A percentile compares a stretch with the other conserved stretches of the same genome.
Evolutionary conservation across 2,113 vertebrate genomes (phyloP).

Genomic region (Holacanthus passer): DNA sequence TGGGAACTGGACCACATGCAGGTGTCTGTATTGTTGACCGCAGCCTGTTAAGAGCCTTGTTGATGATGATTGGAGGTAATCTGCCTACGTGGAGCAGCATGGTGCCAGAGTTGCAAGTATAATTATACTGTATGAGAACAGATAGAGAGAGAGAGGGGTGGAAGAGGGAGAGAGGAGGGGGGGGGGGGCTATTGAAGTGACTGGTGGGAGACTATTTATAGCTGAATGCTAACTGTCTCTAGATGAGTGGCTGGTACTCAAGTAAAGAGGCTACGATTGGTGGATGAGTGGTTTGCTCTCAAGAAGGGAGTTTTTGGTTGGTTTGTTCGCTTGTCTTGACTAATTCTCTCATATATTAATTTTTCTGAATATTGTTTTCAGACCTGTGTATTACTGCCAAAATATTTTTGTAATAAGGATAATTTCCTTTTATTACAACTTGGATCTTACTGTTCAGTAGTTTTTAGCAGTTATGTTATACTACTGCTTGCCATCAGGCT

Average conservation of each 20-base stretch:
- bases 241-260: conserved; percentile 45
- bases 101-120: conserved; percentile 48
- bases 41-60: conserved; percentile 38
- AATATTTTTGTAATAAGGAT: not conserved
- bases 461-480: no score
- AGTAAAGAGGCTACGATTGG: conserved; percentile 35
- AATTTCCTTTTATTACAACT: not conserved
- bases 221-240: conserved; percentile 27
- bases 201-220: conserved; percentile 61
- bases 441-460: not conserved
- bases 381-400: not conserved
- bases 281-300: conserved; percentile 12
- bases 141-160: not conserved
- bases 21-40: conserved; percentile 54
- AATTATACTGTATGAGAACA: conserved; percentile 53
- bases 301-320: conserved; percentile 11
- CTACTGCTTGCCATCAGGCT: no score
- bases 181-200: conserved; percentile 17
- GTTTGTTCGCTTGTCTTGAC: not conserved
- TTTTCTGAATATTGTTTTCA: not conserved
- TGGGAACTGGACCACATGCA: conserved; percentile 22
- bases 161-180: not conserved
- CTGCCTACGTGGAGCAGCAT: conserved; percentile 51
- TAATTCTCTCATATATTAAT: not conserved
- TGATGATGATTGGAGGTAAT: conserved; percentile 73